Evolutionary conservation across 2,888 invertebrate species (phyloP).

Genomic region (Mesorhabditis sp.): DNA sequence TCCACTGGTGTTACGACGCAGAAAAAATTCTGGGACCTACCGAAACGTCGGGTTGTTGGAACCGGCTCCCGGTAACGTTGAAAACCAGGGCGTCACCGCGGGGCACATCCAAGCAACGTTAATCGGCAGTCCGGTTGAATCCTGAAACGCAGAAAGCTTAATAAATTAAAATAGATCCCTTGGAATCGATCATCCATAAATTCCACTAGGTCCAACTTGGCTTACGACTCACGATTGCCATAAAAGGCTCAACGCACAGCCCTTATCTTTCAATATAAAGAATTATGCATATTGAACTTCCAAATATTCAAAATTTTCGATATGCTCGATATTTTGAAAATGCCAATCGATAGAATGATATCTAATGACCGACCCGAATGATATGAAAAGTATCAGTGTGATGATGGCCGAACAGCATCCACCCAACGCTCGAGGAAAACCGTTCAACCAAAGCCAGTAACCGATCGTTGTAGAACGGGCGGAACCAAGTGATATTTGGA

Average conservation of each 20-base stretch:
- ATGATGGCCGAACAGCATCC: slow-evolving; percentile 59
- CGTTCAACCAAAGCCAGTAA: slow-evolving; percentile 53
- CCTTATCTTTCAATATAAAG: no score
- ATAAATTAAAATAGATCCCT: no score
- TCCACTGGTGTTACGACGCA: background rate
- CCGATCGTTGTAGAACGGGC: slow-evolving; percentile 55
- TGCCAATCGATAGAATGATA: background rate
- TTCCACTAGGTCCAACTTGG: no score
- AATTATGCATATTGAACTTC: no score
- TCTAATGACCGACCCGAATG: slow-evolving; percentile 29
- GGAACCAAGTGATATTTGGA: slow-evolving; percentile 58
- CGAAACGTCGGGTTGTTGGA: slow-evolving; percentile 52
- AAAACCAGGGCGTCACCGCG: slow-evolving; percentile 80
- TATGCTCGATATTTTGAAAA: no score
- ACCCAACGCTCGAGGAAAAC: slow-evolving; percentile 58
- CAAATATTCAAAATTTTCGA: slow-evolving; percentile 1
- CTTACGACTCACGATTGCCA: no score
- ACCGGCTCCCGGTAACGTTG: slow-evolving; percentile 60
- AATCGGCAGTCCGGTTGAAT: slow-evolving; percentile 68
- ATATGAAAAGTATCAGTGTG: slow-evolving; percentile 59
- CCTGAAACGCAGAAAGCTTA: slow-evolving; percentile 21
- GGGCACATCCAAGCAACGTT: slow-evolving; percentile 82
- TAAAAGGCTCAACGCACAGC: no score
- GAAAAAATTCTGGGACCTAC: background rate
- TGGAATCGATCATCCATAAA: no score